Base-by-base conservation (phyloP, 2,888 invertebrate genomes). In the Cybosia mesomella region DNA sequence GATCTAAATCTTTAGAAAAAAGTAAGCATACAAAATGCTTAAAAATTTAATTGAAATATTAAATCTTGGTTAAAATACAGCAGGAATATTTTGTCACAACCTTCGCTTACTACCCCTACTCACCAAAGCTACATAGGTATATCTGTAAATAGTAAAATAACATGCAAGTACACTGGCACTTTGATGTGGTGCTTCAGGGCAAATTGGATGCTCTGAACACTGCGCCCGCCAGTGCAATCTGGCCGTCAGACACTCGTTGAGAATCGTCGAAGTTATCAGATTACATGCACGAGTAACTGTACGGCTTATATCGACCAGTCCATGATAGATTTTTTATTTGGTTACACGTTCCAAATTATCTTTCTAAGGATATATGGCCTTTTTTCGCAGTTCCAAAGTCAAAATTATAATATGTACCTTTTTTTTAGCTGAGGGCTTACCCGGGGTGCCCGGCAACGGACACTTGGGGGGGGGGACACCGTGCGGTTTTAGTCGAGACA, bases 181-280 rank as follows among this genome's bases (percentile, higher is more conserved):
- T 13, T 28, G 13, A 43, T 7, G 36, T 21, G 64, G 68, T 64
- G 64, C 68, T 64, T 54, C 55, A 21, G 59, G 64, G 54, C 54
- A 64, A 54, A 59, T 68, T 64, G 68, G 64, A 59, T 59, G 58
- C 53, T 53, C 67, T 64, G 55, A 18, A 34, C 63, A 53, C 13
- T 55, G 18, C 53, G 53, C 49, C 39, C 53, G 36, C 49, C 32
- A 24, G 10, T 59, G 59, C 64, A 64, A 59, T 54, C 55, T 59
- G 64, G 36, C 39, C 58, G 60, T 58, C 58, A 54, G 64, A 36
- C 58, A 43, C 34, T 53, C 49, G 54, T 59, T 24, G 49, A n/a
- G 34, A 62, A 53, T 54, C 28, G 62, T 2, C 8, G 22, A 34
- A 43, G 70, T 72, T 77, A 77, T 80, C 70, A 70, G 68, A 80